phyloP scores from a whole-genome alignment of 2,888 invertebrate species.

The Mythimna vitellina region DNA sequence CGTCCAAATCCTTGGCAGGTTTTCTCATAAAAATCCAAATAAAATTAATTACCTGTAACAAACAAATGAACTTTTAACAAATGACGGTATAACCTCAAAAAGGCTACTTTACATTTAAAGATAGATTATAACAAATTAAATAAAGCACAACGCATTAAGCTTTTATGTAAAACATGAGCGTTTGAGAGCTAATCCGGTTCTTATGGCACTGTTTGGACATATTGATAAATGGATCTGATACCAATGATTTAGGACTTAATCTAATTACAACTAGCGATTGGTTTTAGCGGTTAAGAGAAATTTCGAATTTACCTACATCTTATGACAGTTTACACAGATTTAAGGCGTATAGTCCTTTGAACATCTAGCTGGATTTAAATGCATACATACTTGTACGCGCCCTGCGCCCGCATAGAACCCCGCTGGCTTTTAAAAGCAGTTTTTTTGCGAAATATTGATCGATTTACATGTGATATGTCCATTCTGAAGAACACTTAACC shows the following conservation, averaged over 20 bases:
- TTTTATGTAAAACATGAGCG: constrained; percentile 77
- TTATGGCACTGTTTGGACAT: constrained; percentile 58
- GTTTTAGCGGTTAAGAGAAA: constrained; percentile 1
- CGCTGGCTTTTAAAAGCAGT: too few species aligned
- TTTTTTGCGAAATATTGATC: too few species aligned
- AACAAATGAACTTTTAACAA: constrained; percentile 35
- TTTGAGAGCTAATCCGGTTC: constrained; percentile 65
- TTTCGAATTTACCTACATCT: neutral
- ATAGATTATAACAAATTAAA: constrained; percentile 58
- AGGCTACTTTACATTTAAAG: constrained; percentile 54
- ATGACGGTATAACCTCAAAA: constrained; percentile 52
- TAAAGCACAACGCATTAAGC: constrained; percentile 73
- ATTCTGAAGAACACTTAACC: too few species aligned
- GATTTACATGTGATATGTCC: too few species aligned
- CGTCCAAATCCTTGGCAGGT: neutral
- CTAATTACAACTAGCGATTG: constrained; percentile 47
- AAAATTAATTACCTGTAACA: constrained; percentile 4
- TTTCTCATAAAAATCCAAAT: neutral
- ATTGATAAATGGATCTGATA: constrained; percentile 57
- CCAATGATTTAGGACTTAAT: constrained; percentile 62
- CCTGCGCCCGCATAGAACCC: too few species aligned
- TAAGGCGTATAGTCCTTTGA: too few species aligned
- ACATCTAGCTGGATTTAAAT: too few species aligned
- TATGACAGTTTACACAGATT: neutral
- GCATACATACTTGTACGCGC: too few species aligned